Evolutionary conservation across 1,140 invertebrate genomes (phyloP), one percentile per base, ranked within the genome.

Genomic region (Wasmannia auropunctata): DNA sequence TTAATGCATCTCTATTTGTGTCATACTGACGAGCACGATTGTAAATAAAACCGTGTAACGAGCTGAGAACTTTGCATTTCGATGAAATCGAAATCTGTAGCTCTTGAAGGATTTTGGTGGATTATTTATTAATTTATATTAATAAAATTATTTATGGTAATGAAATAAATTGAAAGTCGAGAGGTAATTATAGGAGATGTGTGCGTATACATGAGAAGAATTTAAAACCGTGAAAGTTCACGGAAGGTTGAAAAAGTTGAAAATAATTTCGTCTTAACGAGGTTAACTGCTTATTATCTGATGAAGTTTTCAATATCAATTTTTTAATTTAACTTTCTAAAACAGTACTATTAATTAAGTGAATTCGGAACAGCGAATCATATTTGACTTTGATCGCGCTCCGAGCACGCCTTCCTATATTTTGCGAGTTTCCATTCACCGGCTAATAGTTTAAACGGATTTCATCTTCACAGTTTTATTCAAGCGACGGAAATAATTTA

Each of bases 371-470:
- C 51, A 11, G 22, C 37, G 19, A 37, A 62, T 31, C 16, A 6
- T 28, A 25, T 56, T 51, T 22, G 51, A 22, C 22, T 60, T 75
- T 37, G 25, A 58, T 51, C 16, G 54, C n/a, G 56, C 7, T 58
- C 11, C 37, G n/a, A 14, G 31, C 14, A 25, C 16, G 72, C 11
- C 34, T 67, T n/a, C 8, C 60, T 31, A 43, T 31, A 54, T 63
- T 54, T 51, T 72, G 34, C 37, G n/a, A 46, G 16, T 14, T 58
- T 16, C 62, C 11, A 37, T 58, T 75, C 34, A 16, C 34, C 10
- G 22, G 25, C n/a, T 56, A 81, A 54, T 70, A 54, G 65, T 40
- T 72, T 60, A 49, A 56, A 58, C 67, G 79, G 40, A 81, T 81
- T 70, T 54, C 60, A 43, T 65, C 34, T 28, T 80, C 46, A 76